Evolutionary conservation across 2,888 invertebrate species (phyloP).

Genomic region (Torymus aiolomorphi): DNA sequence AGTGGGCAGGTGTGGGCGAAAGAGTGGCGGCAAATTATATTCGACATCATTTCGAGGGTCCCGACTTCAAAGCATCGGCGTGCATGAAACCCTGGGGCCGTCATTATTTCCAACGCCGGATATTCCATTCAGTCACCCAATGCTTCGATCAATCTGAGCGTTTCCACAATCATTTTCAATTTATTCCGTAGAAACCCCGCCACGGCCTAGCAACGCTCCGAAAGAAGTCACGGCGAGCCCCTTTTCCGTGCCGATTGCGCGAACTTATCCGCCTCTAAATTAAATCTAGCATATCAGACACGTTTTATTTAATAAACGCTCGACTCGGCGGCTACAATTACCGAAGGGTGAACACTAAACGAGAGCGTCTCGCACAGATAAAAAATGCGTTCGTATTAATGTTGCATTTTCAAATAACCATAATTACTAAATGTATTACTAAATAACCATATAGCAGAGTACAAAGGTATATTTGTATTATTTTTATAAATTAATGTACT

Average conservation of each 20-base stretch:
- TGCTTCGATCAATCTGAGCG: conserved; percentile 51
- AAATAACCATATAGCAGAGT: too few species aligned
- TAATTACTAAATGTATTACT: too few species aligned
- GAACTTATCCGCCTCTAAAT: conserved; percentile 67
- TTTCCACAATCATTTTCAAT: conserved; percentile 71
- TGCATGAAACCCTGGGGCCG: conserved; percentile 52
- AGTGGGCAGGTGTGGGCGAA: conserved; percentile 43
- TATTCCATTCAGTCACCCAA: conserved; percentile 61
- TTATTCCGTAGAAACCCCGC: conserved; percentile 62
- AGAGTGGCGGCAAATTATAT: conserved; percentile 48
- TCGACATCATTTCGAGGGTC: neutral
- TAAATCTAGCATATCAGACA: conserved; percentile 74
- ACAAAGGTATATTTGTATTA: too few species aligned
- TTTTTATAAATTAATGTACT: too few species aligned
- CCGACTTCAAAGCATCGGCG: conserved; percentile 51
- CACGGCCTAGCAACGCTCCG: neutral
- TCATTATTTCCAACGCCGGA: conserved; percentile 58
- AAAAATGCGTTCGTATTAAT: too few species aligned
- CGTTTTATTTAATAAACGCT: conserved; percentile 73
- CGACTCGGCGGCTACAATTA: conserved; percentile 32
- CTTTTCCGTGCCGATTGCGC: conserved; percentile 47
- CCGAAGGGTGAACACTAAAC: too few species aligned
- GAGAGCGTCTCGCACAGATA: too few species aligned
- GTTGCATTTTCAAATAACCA: too few species aligned
- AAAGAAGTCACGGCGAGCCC: conserved; percentile 50